Percentiles rank a stretch among this genome's conserved stretches.
phyloP scores from a whole-genome alignment of 35 echinoderm and acorn worm species.

The Heliocidaris erythrogramma region DNA sequence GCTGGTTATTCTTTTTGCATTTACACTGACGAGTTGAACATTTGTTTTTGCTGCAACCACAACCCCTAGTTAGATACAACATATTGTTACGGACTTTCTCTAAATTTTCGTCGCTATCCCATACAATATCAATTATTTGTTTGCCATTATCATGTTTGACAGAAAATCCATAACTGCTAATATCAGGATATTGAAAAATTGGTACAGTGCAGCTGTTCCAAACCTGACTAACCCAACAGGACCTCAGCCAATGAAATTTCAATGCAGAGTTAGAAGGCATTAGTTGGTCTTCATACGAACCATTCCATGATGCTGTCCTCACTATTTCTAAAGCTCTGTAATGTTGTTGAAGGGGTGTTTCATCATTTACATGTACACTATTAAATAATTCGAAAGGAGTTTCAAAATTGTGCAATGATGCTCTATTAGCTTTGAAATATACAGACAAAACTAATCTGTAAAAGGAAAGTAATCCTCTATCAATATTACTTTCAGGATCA shows the following conservation, averaged over 20 bases:
- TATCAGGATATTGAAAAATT: slow-evolving; percentile 23
- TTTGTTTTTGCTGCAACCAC: slow-evolving; percentile 37
- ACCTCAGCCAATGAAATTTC: slow-evolving; percentile 34
- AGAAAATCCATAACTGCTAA: neutral
- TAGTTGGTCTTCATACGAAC: slow-evolving; percentile 50
- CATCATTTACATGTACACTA: neutral
- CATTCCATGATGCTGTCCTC: slow-evolving; percentile 47
- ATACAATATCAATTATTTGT: neutral
- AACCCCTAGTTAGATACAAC: slow-evolving; percentile 34
- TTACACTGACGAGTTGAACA: slow-evolving; percentile 22
- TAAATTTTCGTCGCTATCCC: slow-evolving; percentile 40
- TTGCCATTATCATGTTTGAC: neutral
- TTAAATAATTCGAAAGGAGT: slow-evolving; percentile 40
- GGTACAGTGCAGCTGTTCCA: slow-evolving; percentile 7
- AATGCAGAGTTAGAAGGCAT: slow-evolving; percentile 50
- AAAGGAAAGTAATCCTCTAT: slow-evolving; percentile 25
- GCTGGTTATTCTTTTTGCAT: slow-evolving; percentile 21
- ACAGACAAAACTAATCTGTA: slow-evolving; percentile 48
- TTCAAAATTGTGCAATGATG: slow-evolving; percentile 25
- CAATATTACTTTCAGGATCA: neutral
- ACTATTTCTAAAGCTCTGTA: slow-evolving; percentile 23
- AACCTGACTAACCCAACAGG: slow-evolving; percentile 53
- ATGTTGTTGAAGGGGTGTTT: neutral
- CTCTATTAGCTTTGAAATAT: slow-evolving; percentile 46
- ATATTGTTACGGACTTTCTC: slow-evolving; percentile 35